Conservation (phyloP, 2,888 invertebrate genomes). For the Sylvicola fuscatus region DNA sequence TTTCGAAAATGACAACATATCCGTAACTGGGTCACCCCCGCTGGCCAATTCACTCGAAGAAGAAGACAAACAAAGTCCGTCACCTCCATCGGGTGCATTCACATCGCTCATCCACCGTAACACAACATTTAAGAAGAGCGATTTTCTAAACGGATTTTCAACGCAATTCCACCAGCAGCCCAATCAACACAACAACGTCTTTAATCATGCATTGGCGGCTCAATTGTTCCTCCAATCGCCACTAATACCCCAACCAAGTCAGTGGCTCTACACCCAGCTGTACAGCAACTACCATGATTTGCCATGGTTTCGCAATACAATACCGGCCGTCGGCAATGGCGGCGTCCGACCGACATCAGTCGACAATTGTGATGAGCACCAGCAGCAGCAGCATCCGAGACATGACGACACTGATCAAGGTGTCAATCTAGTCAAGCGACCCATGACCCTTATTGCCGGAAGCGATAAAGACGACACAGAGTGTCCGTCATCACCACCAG, state of each 20-base stretch:
- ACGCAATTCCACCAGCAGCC: constrained; percentile 19
- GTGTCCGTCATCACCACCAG: constrained; percentile 25
- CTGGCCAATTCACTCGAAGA: constrained; percentile 17
- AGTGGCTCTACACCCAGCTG: constrained; percentile 58
- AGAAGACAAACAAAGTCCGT: constrained; percentile 18
- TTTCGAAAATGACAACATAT: constrained; percentile 22
- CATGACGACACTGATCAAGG: constrained; percentile 6
- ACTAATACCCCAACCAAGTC: constrained; percentile 50
- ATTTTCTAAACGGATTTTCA: constrained; percentile 26
- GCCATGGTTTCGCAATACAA: constrained; percentile 37
- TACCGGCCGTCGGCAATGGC: constrained; percentile 10
- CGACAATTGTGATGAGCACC: constrained; percentile 4
- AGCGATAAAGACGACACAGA: constrained; percentile 18
- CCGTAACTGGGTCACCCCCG: constrained; percentile 29
- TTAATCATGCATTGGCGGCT: constrained; percentile 40
- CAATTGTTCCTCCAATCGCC: constrained; percentile 56
- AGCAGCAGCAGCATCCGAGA: constrained; percentile 10
- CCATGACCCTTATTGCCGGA: constrained; percentile 17
- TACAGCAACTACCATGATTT: constrained; percentile 47
- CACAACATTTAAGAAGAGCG: constrained; percentile 19
- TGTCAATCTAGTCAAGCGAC: constrained; percentile 21
- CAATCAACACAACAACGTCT: constrained; percentile 23
- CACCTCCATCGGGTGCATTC: constrained; percentile 23
- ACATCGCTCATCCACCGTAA: constrained; percentile 24
- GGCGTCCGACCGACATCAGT: constrained; percentile 1